Base-by-base conservation (phyloP, 30 jellyfish, hydroid and myxozoan species). In the Cassiopea andromeda region DNA sequence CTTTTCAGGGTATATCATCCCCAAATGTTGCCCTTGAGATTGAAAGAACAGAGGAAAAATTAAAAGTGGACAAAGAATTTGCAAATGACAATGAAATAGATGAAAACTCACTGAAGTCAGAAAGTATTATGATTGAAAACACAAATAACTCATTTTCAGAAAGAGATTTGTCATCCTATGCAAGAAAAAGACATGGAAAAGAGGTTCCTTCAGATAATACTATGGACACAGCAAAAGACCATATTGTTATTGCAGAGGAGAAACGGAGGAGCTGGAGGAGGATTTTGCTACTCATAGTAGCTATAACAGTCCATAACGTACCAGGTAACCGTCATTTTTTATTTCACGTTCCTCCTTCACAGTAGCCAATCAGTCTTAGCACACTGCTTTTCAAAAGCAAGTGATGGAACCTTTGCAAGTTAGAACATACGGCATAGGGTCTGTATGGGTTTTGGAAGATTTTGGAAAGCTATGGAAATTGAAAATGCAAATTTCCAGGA, bases 181-280 rank as follows among this genome's bases (percentile, higher is more conserved):
- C 93, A 86, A 69, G 93, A 43, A 86, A 86, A 79, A 77, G 93
- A 46, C 82, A 86, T 48, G 89, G 77, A 14, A 69, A 66, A 44
- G 87, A 85, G 77, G 87, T 38, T 73, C 45, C 85, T 17, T 27
- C 60, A 15, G 87, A 47, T 38, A 15, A 48, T 5, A 6, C 43
- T 13, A 58, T 38, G 49, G 87, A 57, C 16, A 88, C 57, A 18
- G 74, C 73, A 9, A 87, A 60, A 18, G 58, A 48, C 19, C 43
- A 43, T 5, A 60, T n/a, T 13, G 74, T 46, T 45, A 76, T 73
- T 7, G 84, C 69, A 17, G 92, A 49, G 48, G 92, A 83, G 47
- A 72, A 81, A 16, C 87, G 80, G n/a, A 84, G 93, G 72, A 94
- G 98, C 80, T 94, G 98, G 98, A 90, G 92, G 84, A 60, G 98